Conservation (phyloP, 2,888 invertebrate genomes). For the Heliconius hortense region DNA sequence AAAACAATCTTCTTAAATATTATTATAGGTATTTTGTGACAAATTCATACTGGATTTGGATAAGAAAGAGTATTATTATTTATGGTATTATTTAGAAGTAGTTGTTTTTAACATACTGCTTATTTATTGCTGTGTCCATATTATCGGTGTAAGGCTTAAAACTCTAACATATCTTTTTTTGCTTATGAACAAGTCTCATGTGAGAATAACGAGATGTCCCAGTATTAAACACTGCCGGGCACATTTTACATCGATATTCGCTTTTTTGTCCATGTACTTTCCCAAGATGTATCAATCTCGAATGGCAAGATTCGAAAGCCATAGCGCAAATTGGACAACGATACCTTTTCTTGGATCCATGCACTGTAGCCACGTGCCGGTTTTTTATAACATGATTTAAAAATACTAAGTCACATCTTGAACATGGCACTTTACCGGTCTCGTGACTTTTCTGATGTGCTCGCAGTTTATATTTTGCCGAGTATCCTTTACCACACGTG, state of each 20-base stretch:
- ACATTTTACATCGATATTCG: conserved; percentile 58
- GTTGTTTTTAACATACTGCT: background rate
- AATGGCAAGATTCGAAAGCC: conserved; percentile 58
- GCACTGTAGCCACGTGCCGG: conserved; percentile 52
- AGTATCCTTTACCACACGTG: conserved; percentile 73
- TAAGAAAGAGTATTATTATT: background rate
- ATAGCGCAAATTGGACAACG: conserved; percentile 61
- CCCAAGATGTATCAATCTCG: conserved; percentile 57
- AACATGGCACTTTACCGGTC: conserved; percentile 63
- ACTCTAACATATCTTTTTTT: conserved; percentile 29
- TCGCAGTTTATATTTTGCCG: conserved; percentile 64
- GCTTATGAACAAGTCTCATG: conserved; percentile 60
- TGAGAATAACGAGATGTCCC: conserved; percentile 66
- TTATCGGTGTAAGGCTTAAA: background rate
- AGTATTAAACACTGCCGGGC: conserved; percentile 58
- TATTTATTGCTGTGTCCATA: background rate
- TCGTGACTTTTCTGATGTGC: conserved; percentile 67
- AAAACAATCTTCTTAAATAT: background rate
- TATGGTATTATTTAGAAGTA: background rate
- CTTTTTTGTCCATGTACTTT: conserved; percentile 56
- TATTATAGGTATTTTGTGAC: background rate
- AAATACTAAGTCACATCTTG: conserved; percentile 67
- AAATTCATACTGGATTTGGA: background rate
- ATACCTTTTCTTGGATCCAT: conserved; percentile 59
- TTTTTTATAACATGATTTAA: conserved; percentile 53